These are phyloP conservation scores for Semnopithecus entellus DNA, from an alignment of 2,113 vertebrate genomes.

Conservation along the genomic window DNA sequence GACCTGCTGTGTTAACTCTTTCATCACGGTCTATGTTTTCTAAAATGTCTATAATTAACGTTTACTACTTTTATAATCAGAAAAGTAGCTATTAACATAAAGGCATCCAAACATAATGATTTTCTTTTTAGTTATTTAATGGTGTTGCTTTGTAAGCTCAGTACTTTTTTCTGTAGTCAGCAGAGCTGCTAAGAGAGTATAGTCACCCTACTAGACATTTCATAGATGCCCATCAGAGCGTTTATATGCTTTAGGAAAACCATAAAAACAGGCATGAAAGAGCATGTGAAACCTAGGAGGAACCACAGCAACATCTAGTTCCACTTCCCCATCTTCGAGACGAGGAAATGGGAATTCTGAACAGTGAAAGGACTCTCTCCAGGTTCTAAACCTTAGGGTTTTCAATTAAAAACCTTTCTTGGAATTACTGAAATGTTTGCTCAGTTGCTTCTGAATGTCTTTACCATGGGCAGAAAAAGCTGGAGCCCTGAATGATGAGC, in stretches of 20 bases:
- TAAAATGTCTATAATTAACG: not conserved
- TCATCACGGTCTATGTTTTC: not conserved
- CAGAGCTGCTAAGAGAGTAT: not conserved
- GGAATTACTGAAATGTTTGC: not conserved
- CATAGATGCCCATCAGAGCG: not conserved
- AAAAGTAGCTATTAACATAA: not conserved
- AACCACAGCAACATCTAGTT: not conserved
- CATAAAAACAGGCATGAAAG: not conserved
- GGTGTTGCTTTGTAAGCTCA: not conserved
- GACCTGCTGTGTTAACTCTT: not conserved
- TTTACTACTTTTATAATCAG: no score
- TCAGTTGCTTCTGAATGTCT: not conserved
- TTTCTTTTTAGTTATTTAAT: slow-evolving; percentile 22
- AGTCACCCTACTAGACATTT: not conserved
- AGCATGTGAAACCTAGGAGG: not conserved
- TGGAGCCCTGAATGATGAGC: not conserved
- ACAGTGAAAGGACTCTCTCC: not conserved
- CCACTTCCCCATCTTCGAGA: not conserved
- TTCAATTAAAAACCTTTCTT: not conserved
- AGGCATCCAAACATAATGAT: not conserved
- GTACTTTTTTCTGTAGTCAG: not conserved
- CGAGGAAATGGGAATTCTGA: not conserved
- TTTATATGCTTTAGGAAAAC: not conserved
- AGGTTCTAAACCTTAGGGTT: not conserved
- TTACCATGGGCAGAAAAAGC: not conserved